Evolutionary conservation across 2,113 vertebrate genomes (phyloP), one percentile per base, ranked within the genome.

Genomic region (Scartelaos histophorus): DNA sequence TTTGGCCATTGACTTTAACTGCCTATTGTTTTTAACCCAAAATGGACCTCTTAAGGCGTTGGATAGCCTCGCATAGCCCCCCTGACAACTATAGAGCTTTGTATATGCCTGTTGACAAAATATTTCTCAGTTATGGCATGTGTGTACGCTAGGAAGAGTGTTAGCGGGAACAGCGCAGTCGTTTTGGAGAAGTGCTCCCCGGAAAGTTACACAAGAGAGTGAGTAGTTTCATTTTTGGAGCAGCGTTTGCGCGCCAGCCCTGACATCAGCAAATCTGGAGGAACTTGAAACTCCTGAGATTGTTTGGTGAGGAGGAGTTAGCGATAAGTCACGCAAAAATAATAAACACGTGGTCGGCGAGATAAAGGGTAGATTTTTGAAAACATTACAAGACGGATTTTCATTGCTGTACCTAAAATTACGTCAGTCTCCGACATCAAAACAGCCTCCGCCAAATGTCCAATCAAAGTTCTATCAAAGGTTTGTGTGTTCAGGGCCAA

Each of bases 61-160:
- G 86, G 85, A 85, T 75, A 43, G 78, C 65, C 84, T 79, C 80
- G 78, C 75, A 73, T 70, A 21, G 73, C 82, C 82, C 80, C 82
- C 84, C 80, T 57, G 79, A 77, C 82, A 80, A 77, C 74, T 81
- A 66, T 79, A 91, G 83, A 74, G 81, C 82, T 91, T 87, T 93
- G 88, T 94, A 86, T 92, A 94, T 79, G 77, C 84, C 88, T 85
- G 82, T 88, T 88, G 89, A 93, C 87, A 85, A 91, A 92, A 87
- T 87, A 87, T 88, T 84, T 81, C 91, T 92, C 88, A 92, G 85
- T 92, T 92, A 89, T 92, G 89, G 91, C 91, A 87, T 91, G 89
- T 90, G 89, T 90, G 85, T 92, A 92, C 90, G 92, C 90, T 84
- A 74, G 53, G 47, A 72, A 43, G 81, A 88, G 85, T 4, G 78